Conservation (phyloP, 1,140 invertebrate species). For the Charaxes varanes region DNA sequence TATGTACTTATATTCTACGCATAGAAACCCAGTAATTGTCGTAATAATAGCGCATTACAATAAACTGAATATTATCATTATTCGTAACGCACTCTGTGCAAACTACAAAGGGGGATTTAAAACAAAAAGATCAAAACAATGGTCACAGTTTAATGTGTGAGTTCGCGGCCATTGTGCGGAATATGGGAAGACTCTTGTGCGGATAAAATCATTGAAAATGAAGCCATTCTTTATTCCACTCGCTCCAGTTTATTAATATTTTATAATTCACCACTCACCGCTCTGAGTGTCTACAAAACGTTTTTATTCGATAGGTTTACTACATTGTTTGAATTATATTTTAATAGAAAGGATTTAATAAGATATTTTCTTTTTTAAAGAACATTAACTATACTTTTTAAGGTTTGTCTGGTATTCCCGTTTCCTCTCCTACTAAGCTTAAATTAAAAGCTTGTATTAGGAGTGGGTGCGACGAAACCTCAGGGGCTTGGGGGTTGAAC, state of each 20-base stretch:
- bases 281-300: conserved; percentile 6
- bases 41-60: conserved; percentile 16
- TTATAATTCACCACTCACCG: conserved; percentile 7
- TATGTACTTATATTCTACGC: not conserved
- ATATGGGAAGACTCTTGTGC: conserved; percentile 46
- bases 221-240: conserved; percentile 30
- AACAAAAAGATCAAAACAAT: conserved; percentile 63
- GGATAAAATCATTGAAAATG: conserved; percentile 45
- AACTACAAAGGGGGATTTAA: conserved; percentile 36
- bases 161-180: conserved; percentile 44
- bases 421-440: too few relatives aligned
- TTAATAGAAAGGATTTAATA: too few relatives aligned
- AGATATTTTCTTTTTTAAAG: too few relatives aligned
- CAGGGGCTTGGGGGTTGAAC: too few relatives aligned
- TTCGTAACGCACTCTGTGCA: conserved; percentile 8
- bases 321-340: too few relatives aligned
- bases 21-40: not conserved
- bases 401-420: too few relatives aligned
- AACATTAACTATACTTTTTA: too few relatives aligned
- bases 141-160: conserved; percentile 62
- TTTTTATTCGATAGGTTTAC: too few relatives aligned
- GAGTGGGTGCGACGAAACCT: too few relatives aligned
- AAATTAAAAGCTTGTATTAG: too few relatives aligned
- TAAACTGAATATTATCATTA: conserved; percentile 21
- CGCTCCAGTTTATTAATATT: conserved; percentile 11